These are phyloP conservation scores for Nephrotoma flavescens DNA, from an alignment of 2,888 invertebrate species.

Conservation along the genomic window DNA sequence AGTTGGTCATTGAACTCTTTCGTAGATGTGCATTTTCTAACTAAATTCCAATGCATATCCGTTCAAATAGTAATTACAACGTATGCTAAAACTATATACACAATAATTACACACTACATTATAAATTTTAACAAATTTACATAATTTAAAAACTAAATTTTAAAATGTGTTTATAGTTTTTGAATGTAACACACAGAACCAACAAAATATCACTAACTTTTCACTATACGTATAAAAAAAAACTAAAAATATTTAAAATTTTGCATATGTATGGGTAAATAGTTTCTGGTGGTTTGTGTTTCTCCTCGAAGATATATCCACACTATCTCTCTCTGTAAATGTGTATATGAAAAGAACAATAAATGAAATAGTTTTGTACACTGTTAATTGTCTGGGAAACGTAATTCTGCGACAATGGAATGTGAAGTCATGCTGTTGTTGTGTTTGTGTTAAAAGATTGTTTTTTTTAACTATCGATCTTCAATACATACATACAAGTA, in stretches of 20 bases:
- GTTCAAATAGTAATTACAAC: not conserved
- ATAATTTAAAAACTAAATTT: not conserved
- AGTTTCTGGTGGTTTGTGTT: not conserved
- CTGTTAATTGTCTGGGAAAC: not conserved
- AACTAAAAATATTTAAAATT: not conserved
- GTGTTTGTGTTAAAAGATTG: not conserved
- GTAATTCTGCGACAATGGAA: not conserved
- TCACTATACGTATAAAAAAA: not conserved
- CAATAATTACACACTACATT: not conserved
- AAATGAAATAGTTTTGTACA: slow-evolving; percentile 1
- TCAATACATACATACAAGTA: not conserved
- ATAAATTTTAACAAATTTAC: not conserved
- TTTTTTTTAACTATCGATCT: not conserved
- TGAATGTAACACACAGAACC: not conserved
- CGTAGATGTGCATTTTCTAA: not conserved
- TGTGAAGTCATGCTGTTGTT: not conserved
- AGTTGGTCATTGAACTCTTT: slow-evolving; percentile 13
- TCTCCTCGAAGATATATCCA: not conserved
- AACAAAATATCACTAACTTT: not conserved
- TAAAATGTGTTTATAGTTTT: not conserved
- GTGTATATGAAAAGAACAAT: not conserved
- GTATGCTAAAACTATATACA: not conserved
- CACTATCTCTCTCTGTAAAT: not conserved
- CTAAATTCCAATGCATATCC: not conserved
- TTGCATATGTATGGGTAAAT: not conserved